Evolutionary conservation across 1,140 invertebrate species (phyloP).

Genomic region (Calycopis cecrops): DNA sequence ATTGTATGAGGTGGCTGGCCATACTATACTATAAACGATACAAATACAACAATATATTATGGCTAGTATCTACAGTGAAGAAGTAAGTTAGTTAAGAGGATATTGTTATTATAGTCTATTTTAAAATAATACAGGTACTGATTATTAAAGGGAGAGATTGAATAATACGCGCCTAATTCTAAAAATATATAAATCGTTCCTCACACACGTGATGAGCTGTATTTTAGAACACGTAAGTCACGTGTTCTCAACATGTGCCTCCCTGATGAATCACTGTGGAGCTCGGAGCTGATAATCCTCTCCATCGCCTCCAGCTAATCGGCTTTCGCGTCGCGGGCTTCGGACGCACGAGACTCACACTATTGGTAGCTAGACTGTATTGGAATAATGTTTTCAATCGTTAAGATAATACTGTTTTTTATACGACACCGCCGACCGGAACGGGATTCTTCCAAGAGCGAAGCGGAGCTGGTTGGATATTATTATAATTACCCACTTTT

Average conservation of each 20-base stretch:
- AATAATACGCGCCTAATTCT: too few species aligned
- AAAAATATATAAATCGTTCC: too few species aligned
- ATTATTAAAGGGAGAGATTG: too few species aligned
- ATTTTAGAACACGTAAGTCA: not conserved
- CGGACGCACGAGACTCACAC: not conserved
- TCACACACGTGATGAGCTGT: too few species aligned
- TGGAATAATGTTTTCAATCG: conserved; percentile 1
- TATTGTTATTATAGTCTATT: too few species aligned
- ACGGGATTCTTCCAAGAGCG: not conserved
- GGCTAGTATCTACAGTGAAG: too few species aligned
- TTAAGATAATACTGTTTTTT: not conserved
- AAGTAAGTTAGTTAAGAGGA: too few species aligned
- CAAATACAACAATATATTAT: too few species aligned
- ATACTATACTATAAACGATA: too few species aligned
- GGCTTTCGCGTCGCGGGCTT: conserved; percentile 2
- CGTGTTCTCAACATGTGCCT: not conserved
- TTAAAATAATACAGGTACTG: too few species aligned
- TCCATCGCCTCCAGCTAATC: not conserved
- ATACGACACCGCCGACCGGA: not conserved
- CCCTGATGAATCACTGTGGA: not conserved
- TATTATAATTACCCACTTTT: not conserved
- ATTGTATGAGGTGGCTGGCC: too few species aligned
- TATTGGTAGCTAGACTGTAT: not conserved
- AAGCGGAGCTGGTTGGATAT: not conserved
- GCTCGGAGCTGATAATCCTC: not conserved